Evolutionary conservation across 1,140 invertebrate genomes (phyloP).

Genomic region (Littorina saxatilis): DNA sequence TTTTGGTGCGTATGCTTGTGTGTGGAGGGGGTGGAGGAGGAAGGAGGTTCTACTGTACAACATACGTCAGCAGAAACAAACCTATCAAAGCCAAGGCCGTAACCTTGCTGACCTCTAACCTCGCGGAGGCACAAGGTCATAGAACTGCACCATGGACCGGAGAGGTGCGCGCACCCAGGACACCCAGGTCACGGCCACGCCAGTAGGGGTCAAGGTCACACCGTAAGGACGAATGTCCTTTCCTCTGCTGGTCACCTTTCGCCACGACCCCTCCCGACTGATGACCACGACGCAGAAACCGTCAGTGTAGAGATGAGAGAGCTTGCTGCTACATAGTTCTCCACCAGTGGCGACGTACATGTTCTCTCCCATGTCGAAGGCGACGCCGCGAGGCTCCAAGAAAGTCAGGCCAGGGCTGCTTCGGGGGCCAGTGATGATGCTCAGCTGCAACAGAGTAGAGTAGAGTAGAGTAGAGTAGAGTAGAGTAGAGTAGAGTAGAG

Average conservation of each 20-base stretch:
- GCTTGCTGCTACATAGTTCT: not conserved
- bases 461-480: too few relatives aligned
- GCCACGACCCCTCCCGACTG: not conserved
- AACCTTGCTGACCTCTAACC: too few relatives aligned
- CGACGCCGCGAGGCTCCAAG: not conserved
- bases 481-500: too few relatives aligned
- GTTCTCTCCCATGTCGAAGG: not conserved
- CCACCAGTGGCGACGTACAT: slow-evolving; percentile 18
- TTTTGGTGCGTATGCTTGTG: too few relatives aligned
- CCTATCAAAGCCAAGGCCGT: too few relatives aligned
- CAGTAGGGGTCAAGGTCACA: not conserved
- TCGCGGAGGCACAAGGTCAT: not conserved
- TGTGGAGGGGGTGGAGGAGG: too few relatives aligned
- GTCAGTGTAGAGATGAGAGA: not conserved
- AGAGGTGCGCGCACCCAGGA: not conserved
- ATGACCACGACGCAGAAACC: slow-evolving; percentile 15
- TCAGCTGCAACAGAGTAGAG: not conserved
- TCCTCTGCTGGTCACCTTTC: not conserved
- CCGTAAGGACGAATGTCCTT: not conserved
- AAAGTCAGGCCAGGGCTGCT: not conserved
- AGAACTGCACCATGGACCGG: not conserved
- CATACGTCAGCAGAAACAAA: too few relatives aligned
- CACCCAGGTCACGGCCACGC: not conserved
- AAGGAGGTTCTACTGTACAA: too few relatives aligned
- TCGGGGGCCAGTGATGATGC: not conserved